Base-by-base conservation (phyloP, 2,888 invertebrate species). In the Drosophila crucigera region DNA sequence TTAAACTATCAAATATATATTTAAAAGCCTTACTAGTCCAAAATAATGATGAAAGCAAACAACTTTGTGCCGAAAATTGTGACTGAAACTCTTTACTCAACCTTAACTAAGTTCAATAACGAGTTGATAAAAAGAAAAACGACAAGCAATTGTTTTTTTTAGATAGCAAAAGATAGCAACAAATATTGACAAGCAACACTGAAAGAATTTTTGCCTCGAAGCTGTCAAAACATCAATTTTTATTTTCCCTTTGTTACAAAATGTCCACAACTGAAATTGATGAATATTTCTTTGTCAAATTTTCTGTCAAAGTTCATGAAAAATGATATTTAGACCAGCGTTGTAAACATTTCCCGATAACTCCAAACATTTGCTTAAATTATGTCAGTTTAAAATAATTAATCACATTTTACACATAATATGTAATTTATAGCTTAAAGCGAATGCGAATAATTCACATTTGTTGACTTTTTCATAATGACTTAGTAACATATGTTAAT, bases 401-500 rank as follows among this genome's bases (percentile, higher is more conserved):
- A 39, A 39, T 56, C n/a, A 39, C 39, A 25, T 55, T 14, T n/a
- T 11, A 4, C 5, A 14, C 2, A 55, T n/a, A 37, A 55, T 37
- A 37, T 28, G 39, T 2, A 22, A 25, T 41, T 16, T 39, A 14
- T 3, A 2, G 56, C 28, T 14, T 2, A 7, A 59, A 50, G n/a
- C 50, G 22, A 37, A 41, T n/a, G 37, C 16, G 1, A 39, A 19
- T n/a, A 33, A 25, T 7, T 53, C 6, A 25, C 9, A 30, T 28
- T 28, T 39, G 19, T 19, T 70, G 55, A 39, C 33, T 37, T 35
- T 16, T 25, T 3, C 19, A 25, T 37, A 55, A 30, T 49, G n/a
- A 25, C n/a, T 37, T 22, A 16, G 2, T 43, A 52, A 58, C 53
- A n/a, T 37, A 63, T 53, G 70, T n/a, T 39, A 69, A 70, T 70